Conservation (phyloP, 2,113 vertebrate genomes). For the Orthochromis malagaraziensis region DNA sequence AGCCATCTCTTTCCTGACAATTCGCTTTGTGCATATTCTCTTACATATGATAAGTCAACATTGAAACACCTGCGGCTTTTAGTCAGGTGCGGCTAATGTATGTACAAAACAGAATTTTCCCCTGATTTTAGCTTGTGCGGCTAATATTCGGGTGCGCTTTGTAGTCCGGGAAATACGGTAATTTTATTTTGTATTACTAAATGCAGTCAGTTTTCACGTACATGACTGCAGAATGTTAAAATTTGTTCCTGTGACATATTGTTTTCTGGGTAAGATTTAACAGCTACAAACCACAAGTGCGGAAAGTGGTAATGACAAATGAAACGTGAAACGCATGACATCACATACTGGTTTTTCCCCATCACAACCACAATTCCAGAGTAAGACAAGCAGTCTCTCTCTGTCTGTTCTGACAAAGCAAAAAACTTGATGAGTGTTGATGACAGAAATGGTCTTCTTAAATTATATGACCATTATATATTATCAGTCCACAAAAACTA, state of each 20-base stretch:
- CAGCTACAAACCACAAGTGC: neutral
- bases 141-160: no score
- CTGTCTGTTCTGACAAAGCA: neutral
- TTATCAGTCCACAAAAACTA: neutral
- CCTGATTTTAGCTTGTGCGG: no score
- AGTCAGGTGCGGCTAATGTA: no score
- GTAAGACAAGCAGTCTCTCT: neutral
- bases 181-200: neutral
- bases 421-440: neutral
- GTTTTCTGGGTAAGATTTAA: neutral
- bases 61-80: no score
- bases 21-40: no score
- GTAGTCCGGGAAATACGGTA: no score
- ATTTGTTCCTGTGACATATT: neutral
- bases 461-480: neutral
- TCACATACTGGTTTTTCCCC: neutral
- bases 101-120: no score
- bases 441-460: neutral
- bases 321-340: neutral
- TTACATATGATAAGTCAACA: no score
- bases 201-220: neutral
- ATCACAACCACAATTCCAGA: neutral
- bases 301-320: neutral
- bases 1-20: no score
- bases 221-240: neutral